These are phyloP conservation scores for Mimachlamys varia DNA, from an alignment of 2,888 invertebrate genomes.

Conservation along the genomic window DNA sequence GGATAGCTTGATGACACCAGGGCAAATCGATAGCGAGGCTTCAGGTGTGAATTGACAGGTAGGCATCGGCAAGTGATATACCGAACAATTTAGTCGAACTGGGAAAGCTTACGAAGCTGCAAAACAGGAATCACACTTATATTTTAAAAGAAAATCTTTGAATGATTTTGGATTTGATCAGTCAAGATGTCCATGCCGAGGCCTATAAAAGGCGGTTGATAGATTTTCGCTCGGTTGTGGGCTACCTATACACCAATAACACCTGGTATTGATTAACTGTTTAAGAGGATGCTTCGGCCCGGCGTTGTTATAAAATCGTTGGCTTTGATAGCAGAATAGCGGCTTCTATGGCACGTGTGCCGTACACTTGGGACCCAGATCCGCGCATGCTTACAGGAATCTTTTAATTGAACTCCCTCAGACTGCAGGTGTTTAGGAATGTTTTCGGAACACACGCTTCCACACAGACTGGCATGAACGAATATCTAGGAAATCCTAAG, in stretches of 20 bases:
- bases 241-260: neutral
- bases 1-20: neutral
- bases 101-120: neutral
- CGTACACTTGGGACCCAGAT: conserved; percentile 4
- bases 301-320: conserved; percentile 19
- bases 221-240: conserved; percentile 29
- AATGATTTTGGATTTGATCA: neutral
- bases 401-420: neutral
- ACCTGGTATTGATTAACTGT: conserved; percentile 4
- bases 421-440: conserved; percentile 26
- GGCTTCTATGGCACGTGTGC: conserved; percentile 13
- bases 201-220: neutral
- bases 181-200: neutral
- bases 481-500: neutral
- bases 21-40: neutral
- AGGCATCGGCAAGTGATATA: neutral
- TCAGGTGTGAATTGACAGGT: neutral
- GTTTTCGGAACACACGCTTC: neutral
- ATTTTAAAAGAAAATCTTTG: neutral
- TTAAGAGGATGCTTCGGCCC: conserved; percentile 32
- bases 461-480: neutral
- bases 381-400: neutral
- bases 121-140: neutral
- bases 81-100: neutral
- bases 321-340: conserved; percentile 6